These are phyloP conservation scores for Ardeotis arabs DNA, from an alignment of 2,113 vertebrate genomes.

Conservation along the genomic window DNA sequence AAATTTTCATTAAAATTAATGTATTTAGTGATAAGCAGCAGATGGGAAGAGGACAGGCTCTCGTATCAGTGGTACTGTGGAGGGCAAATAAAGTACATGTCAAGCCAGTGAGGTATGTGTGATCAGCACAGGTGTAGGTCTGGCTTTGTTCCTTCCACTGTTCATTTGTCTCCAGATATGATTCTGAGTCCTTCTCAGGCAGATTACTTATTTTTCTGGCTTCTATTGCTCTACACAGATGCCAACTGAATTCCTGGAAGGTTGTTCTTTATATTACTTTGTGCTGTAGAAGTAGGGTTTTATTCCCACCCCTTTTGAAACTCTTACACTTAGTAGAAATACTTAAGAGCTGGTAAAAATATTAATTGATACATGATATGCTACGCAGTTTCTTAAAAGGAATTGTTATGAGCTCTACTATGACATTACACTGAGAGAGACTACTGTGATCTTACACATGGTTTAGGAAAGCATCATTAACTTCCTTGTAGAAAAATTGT, in stretches of 20 bases:
- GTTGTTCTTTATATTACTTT: not conserved
- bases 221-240: not conserved
- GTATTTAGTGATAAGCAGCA: not conserved
- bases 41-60: not conserved
- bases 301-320: not conserved
- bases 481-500: not conserved
- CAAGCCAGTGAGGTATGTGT: not conserved
- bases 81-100: not conserved
- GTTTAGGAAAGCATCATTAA: not conserved
- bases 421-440: not conserved
- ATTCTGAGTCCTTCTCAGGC: not conserved
- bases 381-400: not conserved
- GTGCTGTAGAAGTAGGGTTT: not conserved
- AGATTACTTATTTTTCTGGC: not conserved
- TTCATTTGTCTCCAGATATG: not conserved
- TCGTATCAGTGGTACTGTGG: not conserved
- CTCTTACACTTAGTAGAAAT: not conserved
- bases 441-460: not conserved
- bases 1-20: not conserved
- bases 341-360: not conserved
- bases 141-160: not conserved
- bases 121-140: not conserved
- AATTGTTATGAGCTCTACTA: not conserved
- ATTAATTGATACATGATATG: not conserved
- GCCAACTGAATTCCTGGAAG: not conserved